phyloP scores from a whole-genome alignment of 1,140 invertebrate species.

The Pogonognathellus flavescens region DNA sequence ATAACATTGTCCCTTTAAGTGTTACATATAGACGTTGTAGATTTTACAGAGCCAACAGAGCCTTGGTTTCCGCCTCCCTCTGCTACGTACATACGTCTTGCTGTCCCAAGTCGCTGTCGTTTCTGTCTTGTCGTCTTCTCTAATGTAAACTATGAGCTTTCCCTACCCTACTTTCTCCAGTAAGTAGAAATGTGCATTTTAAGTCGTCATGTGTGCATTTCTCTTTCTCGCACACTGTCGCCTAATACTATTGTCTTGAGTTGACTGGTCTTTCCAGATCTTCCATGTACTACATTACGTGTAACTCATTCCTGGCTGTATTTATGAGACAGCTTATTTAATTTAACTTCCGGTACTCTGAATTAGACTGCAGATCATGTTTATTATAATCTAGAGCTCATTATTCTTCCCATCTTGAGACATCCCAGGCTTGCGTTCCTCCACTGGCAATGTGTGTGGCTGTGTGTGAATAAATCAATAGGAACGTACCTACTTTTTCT shows the following conservation, averaged over 20 bases:
- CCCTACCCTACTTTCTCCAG: not conserved
- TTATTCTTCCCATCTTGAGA: conserved; percentile 6
- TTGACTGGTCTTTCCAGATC: conserved; percentile 16
- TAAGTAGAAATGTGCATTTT: not conserved
- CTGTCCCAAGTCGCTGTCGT: conserved; percentile 29
- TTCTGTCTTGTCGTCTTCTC: conserved; percentile 11
- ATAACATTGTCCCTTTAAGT: too few species aligned
- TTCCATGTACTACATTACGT: not conserved
- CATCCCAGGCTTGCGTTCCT: not conserved
- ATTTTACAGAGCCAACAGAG: not conserved
- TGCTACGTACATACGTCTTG: conserved; percentile 12
- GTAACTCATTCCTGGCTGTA: not conserved
- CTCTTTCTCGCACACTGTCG: not conserved
- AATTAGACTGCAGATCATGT: conserved; percentile 42
- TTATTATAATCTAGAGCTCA: conserved; percentile 36
- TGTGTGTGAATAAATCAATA: conserved; percentile 3
- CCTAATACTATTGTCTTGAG: not conserved
- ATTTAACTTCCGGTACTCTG: conserved; percentile 44
- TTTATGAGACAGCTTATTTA: conserved; percentile 50
- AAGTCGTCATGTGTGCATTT: not conserved
- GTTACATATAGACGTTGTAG: too few species aligned
- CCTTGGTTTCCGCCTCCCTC: conserved; percentile 34
- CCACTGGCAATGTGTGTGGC: not conserved
- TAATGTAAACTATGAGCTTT: not conserved
- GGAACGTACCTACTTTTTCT: not conserved